phyloP scores from a whole-genome alignment of 2,888 invertebrate genomes.

The Malthinus seriepunctatus region DNA sequence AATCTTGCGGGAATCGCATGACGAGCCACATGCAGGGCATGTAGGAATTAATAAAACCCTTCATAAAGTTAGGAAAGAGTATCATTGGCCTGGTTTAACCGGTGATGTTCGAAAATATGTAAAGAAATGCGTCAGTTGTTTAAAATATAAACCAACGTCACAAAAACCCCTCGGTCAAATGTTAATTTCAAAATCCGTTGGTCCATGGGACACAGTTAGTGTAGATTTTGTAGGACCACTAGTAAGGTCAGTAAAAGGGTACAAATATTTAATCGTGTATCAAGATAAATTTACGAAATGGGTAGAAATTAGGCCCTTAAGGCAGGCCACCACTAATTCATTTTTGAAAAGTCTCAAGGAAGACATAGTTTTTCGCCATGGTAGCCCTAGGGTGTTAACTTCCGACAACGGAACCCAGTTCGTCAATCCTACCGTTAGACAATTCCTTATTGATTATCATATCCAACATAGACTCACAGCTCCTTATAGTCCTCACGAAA shows the following conservation, averaged over 20 bases:
- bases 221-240: constrained; percentile 42
- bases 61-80: constrained; percentile 29
- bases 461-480: constrained; percentile 5
- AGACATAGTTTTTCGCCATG: constrained; percentile 11
- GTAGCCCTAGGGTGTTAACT: constrained; percentile 30
- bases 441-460: background rate
- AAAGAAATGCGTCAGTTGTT: constrained; percentile 32
- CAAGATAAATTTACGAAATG: constrained; percentile 40
- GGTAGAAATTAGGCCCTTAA: constrained; percentile 30
- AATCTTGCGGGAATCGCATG: constrained; percentile 24
- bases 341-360: constrained; percentile 13
- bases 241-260: constrained; percentile 36
- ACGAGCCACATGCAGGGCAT: constrained; percentile 35
- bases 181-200: constrained; percentile 18
- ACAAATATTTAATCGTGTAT: constrained; percentile 35
- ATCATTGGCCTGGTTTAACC: constrained; percentile 41
- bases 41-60: constrained; percentile 37
- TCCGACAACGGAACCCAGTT: constrained; percentile 41
- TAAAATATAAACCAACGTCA: constrained; percentile 33
- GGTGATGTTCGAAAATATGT: constrained; percentile 36
- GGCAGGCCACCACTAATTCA: constrained; percentile 28
- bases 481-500: too few species aligned
- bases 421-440: constrained; percentile 7
- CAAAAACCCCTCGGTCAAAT: constrained; percentile 30
- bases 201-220: constrained; percentile 38